Conservation (phyloP, 2,888 invertebrate genomes). For the Athripsodes cinereus region DNA sequence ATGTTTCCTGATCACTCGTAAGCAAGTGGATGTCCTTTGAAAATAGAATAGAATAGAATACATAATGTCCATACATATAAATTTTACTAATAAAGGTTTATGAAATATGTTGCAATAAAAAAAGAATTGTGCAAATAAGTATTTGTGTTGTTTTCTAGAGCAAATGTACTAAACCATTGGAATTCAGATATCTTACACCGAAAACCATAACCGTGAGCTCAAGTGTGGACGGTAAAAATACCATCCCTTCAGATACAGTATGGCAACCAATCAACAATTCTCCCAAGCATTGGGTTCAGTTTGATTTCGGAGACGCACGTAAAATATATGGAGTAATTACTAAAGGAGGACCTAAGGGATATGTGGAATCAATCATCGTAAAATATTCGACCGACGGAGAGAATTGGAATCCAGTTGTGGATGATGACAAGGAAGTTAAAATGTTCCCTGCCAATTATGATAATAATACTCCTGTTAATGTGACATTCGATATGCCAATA, state of each 20-base stretch:
- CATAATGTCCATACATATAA: too few relatives aligned
- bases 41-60: too few relatives aligned
- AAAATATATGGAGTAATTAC: constrained; percentile 74
- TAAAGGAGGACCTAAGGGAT: constrained; percentile 63
- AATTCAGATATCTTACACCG: neutral
- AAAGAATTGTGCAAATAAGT: too few relatives aligned
- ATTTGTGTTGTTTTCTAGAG: neutral
- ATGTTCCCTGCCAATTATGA: constrained; percentile 72
- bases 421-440: constrained; percentile 49
- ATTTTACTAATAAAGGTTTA: too few relatives aligned
- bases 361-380: constrained; percentile 70
- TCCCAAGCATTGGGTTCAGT: constrained; percentile 65
- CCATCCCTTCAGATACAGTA: neutral
- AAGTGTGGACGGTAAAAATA: neutral
- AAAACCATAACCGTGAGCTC: neutral
- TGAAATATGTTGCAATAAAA: too few relatives aligned
- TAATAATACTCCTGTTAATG: constrained; percentile 50
- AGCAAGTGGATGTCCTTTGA: too few relatives aligned
- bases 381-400: constrained; percentile 66
- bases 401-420: constrained; percentile 64
- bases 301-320: constrained; percentile 70
- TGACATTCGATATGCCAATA: constrained; percentile 67
- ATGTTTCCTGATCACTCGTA: too few relatives aligned
- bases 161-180: neutral
- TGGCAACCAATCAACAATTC: constrained; percentile 66